Evolutionary conservation across 92 coral and sea anemone species (phyloP), one percentile per base, ranked within the genome.

Genomic region (Pocillopora grandis): DNA sequence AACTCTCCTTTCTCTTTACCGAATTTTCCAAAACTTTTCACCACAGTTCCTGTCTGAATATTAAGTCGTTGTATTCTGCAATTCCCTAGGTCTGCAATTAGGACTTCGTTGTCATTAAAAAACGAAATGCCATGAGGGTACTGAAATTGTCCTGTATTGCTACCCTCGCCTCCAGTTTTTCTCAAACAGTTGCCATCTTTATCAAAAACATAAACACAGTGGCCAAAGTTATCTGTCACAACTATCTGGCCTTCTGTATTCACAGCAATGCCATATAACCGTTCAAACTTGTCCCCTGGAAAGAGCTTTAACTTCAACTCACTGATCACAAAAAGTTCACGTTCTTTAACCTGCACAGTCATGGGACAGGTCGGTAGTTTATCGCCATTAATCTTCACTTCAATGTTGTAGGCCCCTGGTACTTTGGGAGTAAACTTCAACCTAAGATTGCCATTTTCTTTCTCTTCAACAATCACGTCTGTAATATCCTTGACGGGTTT

Each of bases 351-450:
- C 21, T 21, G 21, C 21, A 21, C 21, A 21, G 21, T 21, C 21
- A 21, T 21, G n/a, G 73, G 73, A 33, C 73, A 68, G 55, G 73
- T 68, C 19, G 73, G 73, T 31, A 68, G 73, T 68, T 68, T 68
- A 14, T 68, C 55, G 20, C 52, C 73, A 68, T 68, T 68, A 52
- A 68, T 68, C 73, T 35, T 68, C 55, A 68, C 73, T 68, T 68
- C 73, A 68, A 68, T 68, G 73, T 52, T 68, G 55, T 68, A 68
- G 73, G 73, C 55, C 19, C 73, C 73, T 52, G 73, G 73, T 14
- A 68, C 55, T 68, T 13, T 68, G 8, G 73, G 73, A 31, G 10
- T 68, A 68, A 68, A 68, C 21, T 35, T 35, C 20, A 68, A 0
- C 52, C 16, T 19, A 13, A 68, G 49, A 35, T 68, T 68, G 21